Evolutionary conservation across 2,113 vertebrate species (phyloP), one percentile per base, ranked within the genome.

Genomic region (Sterrhoptilus dennistouni): DNA sequence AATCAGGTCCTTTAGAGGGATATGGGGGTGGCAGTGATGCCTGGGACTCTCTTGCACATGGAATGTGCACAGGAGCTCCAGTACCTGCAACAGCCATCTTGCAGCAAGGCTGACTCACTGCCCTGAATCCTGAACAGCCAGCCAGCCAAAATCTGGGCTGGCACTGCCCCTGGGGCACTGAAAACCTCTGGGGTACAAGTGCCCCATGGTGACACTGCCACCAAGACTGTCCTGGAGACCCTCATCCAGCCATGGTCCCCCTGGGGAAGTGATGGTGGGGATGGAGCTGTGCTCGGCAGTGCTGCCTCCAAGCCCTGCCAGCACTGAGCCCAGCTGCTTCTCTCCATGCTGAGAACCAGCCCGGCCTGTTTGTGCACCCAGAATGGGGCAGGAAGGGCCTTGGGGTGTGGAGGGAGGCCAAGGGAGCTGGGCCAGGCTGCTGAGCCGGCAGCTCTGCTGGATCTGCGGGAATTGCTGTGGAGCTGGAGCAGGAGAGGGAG

Each of bases 11-110:
- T 28, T 11, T 25, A 45, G 45, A 35, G 59, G 50, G 25, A 31
- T 12, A 1, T 6, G 25, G 40, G 44, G 28, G 24, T 6, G 8
- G 27, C 13, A 0, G 52, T 0, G 27, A 1, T 8, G 15, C 5
- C 16, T 2, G 52, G 40, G 36, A 22, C 13, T 10, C 36, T 45
- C 31, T 4, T 0, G 3, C 44, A 14, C 35, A 0, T 8, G 14
- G 8, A 8, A 45, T 3, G 40, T 4, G 16, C 50, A 9, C 31
- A 6, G 47, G 23, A 60, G 52, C 57, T 33, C 5, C 4, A 12
- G 22, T 2, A 11, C 20, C 13, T 40, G 85, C 25, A 1, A 5
- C 23, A 54, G 9, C 20, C 70, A 3, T 7, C 65, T 16, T 9
- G 10, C 74, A 74, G 64, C 64, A 5, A 5, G 18, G 33, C 24